Percentiles rank a stretch among this genome's conserved stretches.
phyloP scores from a whole-genome alignment of 1,140 invertebrate genomes.

The Bombus haemorrhoidalis region DNA sequence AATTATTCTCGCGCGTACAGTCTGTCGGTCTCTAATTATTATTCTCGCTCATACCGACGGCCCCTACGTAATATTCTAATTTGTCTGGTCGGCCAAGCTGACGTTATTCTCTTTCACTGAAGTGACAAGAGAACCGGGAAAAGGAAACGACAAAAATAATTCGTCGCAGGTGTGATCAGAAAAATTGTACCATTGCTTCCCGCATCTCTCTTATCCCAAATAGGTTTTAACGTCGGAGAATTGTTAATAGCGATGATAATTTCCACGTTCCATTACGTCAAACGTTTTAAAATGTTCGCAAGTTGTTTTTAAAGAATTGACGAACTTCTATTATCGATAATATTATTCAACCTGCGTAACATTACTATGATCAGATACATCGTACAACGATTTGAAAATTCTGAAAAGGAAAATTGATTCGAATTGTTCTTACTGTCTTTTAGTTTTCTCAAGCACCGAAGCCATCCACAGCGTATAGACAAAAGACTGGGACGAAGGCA shows the following conservation, averaged over 20 bases:
- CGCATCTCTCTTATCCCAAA: neutral
- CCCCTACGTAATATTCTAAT: conserved; percentile 74
- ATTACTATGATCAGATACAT: too few species aligned
- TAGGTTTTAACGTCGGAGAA: neutral
- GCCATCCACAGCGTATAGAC: too few species aligned
- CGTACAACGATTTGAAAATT: too few species aligned
- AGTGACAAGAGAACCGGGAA: conserved; percentile 22
- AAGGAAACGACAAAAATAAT: conserved; percentile 50
- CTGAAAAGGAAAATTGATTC: too few species aligned
- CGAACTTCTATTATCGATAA: too few species aligned
- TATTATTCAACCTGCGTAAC: too few species aligned
- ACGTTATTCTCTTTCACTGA: conserved; percentile 65
- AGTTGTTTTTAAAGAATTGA: too few species aligned
- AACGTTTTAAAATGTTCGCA: neutral
- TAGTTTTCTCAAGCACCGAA: too few species aligned
- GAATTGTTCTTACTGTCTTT: too few species aligned
- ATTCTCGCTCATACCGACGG: conserved; percentile 48
- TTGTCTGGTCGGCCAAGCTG: conserved; percentile 73
- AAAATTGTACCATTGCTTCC: conserved; percentile 48
- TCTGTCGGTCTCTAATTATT: conserved; percentile 61
- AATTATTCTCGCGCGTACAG: conserved; percentile 55
- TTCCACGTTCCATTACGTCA: neutral
- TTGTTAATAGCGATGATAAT: conserved; percentile 5
- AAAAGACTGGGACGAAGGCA: too few species aligned
- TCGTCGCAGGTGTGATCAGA: conserved; percentile 66